Evolutionary conservation across 2,888 invertebrate species (phyloP).

Genomic region (Chalcis sispes): DNA sequence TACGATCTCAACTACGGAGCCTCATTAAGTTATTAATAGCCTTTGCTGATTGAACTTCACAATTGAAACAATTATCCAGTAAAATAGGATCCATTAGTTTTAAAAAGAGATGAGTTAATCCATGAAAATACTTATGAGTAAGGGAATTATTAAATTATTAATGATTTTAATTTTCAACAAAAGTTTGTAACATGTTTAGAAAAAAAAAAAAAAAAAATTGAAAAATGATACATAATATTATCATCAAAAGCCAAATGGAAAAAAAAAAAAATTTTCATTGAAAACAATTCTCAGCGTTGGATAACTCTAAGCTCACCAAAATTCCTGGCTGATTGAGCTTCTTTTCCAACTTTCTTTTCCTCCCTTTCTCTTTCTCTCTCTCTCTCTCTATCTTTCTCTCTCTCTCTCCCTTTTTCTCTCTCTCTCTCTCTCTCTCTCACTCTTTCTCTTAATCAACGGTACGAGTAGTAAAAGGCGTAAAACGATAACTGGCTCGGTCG

Average conservation of each 20-base stretch:
- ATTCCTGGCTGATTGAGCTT: conserved; percentile 6
- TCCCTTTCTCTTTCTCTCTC: no score
- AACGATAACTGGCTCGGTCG: no score
- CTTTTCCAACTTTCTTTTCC: not conserved
- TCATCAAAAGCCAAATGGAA: no score
- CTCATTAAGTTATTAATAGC: conserved; percentile 53
- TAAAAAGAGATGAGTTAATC: conserved; percentile 39
- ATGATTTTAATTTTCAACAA: not conserved
- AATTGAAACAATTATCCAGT: conserved; percentile 35
- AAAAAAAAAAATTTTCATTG: no score
- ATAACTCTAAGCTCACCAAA: conserved; percentile 34
- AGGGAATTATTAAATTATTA: not conserved
- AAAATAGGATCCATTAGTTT: conserved; percentile 29
- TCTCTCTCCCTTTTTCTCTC: not conserved
- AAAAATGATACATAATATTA: no score
- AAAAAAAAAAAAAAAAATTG: conserved; percentile 1
- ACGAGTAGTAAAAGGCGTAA: no score
- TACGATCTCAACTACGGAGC: no score
- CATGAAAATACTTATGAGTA: no score
- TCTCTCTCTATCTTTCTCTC: no score
- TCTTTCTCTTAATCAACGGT: no score
- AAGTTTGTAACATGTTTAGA: not conserved
- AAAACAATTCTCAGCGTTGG: not conserved
- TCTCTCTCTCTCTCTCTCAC: not conserved
- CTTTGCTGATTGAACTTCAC: conserved; percentile 44